These are phyloP conservation scores for Tanytarsus gracilentus DNA, from an alignment of 2,888 invertebrate species.

Conservation along the genomic window DNA sequence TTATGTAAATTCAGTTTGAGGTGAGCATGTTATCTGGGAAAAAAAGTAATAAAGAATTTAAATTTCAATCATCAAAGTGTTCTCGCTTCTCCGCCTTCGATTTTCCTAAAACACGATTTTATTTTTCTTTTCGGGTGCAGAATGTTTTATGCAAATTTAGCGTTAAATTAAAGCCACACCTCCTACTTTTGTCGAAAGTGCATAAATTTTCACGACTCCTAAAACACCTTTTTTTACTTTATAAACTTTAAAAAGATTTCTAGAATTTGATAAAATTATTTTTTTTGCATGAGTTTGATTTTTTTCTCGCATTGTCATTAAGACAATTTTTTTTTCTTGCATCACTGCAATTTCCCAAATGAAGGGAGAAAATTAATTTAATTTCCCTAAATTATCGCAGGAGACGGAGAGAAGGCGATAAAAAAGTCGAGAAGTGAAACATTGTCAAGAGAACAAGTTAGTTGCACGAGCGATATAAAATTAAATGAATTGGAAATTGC, in stretches of 20 bases:
- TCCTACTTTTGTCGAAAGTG: too few relatives aligned
- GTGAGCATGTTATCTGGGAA: too few relatives aligned
- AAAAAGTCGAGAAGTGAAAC: neutral
- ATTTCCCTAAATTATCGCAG: conserved; percentile 10
- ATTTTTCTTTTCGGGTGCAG: neutral
- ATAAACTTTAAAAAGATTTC: neutral
- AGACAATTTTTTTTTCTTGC: neutral
- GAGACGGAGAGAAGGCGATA: too few relatives aligned
- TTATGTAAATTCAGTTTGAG: too few relatives aligned
- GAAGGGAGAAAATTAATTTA: conserved; percentile 22
- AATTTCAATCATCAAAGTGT: conserved; percentile 18
- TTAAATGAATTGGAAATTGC: conserved; percentile 28
- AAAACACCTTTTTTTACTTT: conserved; percentile 22
- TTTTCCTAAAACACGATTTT: neutral
- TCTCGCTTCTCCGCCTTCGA: neutral
- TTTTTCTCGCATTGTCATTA: neutral
- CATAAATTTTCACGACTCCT: conserved; percentile 20
- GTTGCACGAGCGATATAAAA: conserved; percentile 10
- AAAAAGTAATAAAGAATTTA: too few relatives aligned
- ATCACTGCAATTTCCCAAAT: neutral
- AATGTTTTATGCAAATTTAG: conserved; percentile 28
- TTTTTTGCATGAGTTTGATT: neutral
- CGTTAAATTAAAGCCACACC: conserved; percentile 26
- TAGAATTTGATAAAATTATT: neutral
- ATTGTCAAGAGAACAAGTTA: conserved; percentile 19